Percentiles rank a stretch among this genome's conserved stretches.
phyloP scores from a whole-genome alignment of 2,888 invertebrate genomes.

The Germaria angustata region DNA sequence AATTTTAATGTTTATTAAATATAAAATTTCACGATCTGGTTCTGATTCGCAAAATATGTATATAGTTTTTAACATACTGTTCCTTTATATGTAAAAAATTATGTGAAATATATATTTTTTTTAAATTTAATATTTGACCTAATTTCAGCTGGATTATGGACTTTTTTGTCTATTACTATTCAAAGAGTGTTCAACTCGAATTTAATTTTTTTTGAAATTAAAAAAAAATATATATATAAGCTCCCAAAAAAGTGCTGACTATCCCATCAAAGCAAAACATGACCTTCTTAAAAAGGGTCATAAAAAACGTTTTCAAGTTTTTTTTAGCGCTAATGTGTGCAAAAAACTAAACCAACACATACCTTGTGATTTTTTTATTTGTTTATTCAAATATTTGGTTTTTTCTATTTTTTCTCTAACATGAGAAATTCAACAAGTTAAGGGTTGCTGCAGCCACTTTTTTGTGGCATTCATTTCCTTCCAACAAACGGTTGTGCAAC shows the following conservation, averaged over 20 bases:
- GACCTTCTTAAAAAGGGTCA: conserved; percentile 57
- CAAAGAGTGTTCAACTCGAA: not conserved
- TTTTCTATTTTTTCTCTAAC: conserved; percentile 9
- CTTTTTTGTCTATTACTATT: not conserved
- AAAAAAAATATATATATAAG: not conserved
- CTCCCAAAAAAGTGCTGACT: conserved; percentile 20
- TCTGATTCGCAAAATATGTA: too few species aligned
- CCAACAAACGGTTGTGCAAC: conserved; percentile 47
- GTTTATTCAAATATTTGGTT: conserved; percentile 18
- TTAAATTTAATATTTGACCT: not conserved
- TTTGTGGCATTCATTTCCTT: conserved; percentile 65
- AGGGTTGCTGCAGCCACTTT: conserved; percentile 73
- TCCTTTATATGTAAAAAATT: too few species aligned
- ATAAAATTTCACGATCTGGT: too few species aligned
- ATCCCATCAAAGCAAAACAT: conserved; percentile 47
- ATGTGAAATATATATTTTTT: too few species aligned
- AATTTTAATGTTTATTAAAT: too few species aligned
- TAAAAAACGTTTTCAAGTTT: conserved; percentile 42
- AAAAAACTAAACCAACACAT: conserved; percentile 67
- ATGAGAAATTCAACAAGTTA: conserved; percentile 76
- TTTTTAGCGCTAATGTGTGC: conserved; percentile 59
- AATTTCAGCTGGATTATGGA: not conserved
- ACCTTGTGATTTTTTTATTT: conserved; percentile 53
- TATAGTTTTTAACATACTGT: too few species aligned
- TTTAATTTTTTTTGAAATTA: not conserved